Evolutionary conservation across 2,888 invertebrate species (phyloP), one percentile per base, ranked within the genome.

Genomic region (Sympetrum striolatum): DNA sequence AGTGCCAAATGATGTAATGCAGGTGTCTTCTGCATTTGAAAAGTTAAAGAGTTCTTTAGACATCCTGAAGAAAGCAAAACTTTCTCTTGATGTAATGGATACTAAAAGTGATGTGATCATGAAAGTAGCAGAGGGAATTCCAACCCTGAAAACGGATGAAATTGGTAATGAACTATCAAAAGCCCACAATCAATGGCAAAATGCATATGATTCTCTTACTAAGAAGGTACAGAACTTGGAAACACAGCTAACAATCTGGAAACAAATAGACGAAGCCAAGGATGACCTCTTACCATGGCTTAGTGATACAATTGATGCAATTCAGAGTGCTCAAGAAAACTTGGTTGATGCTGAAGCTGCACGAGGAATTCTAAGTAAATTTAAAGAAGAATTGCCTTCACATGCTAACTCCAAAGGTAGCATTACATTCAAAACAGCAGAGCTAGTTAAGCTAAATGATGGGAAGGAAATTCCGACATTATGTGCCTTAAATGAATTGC

Each of bases 191-290:
- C 95, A 95, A 31, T 97, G 97, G 96, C 96, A 97, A 91, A 95
- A 96, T 92, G 95, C 96, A 0, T 96, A 97, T 92, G 96, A 97
- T 91, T 95, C 95, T 86, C 95, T 97, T 5, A 95, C 96, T 10
- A 97, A 96, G 92, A 95, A 96, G 92, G 96, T 96, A 37, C 97
- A 98, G 93, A 96, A 96, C 90, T 95, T 97, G 90, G 98, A 99
- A 94, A 97, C 98, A 0, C 98, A 98, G 94, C 95, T 97, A 0
- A 96, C 97, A n/a, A 97, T 98, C 90, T 98, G 98, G 98, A 97
- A 98, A 92, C 98, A 98, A 93, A 97, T 99, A 60, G 97, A 98
- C 92, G 97, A 97, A 91, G 96, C 96, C 0, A 98, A 97, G 93
- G 96, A 97, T 91, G 98, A 98, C 93, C 94, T 98, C 4, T 94